Conservation (phyloP, 64 coral and sea anemone genomes). For the Stichodactyla mertensii region DNA sequence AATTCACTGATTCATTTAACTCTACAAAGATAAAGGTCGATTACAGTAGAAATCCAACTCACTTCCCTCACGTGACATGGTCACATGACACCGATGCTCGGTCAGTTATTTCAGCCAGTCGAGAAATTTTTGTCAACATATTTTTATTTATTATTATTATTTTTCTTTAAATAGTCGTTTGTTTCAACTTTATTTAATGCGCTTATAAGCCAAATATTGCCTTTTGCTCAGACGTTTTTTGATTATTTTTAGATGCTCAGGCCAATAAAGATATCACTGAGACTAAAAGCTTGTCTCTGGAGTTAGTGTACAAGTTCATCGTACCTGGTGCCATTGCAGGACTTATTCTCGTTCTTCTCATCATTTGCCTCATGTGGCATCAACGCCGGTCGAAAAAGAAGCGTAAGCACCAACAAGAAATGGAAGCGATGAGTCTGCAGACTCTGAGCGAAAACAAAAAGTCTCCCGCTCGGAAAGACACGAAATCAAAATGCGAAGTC, state of each 20-base stretch:
- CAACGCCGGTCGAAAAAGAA: background rate
- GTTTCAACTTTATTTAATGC: background rate
- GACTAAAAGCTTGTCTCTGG: background rate
- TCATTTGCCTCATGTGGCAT: conserved; percentile 3
- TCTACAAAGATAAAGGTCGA: background rate
- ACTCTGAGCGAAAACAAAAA: conserved; percentile 6
- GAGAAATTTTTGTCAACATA: background rate
- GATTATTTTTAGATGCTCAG: background rate
- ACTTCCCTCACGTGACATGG: background rate
- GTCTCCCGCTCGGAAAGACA: background rate
- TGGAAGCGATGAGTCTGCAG: background rate
- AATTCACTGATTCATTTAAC: too few relatives aligned
- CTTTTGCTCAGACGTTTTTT: background rate
- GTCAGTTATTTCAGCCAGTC: background rate
- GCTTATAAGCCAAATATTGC: background rate
- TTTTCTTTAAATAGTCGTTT: background rate
- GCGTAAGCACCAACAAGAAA: conserved; percentile 12
- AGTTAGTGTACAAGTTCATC: conserved; percentile 15
- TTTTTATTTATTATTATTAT: background rate
- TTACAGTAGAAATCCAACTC: background rate
- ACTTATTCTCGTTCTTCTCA: conserved; percentile 19
- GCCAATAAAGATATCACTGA: conserved; percentile 10
- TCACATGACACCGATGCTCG: background rate
- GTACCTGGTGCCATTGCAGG: conserved; percentile 6
- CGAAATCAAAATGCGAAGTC: conserved; percentile 8